Base-by-base conservation (phyloP, 2,888 invertebrate genomes). In the Acrocyrtus sp. region DNA sequence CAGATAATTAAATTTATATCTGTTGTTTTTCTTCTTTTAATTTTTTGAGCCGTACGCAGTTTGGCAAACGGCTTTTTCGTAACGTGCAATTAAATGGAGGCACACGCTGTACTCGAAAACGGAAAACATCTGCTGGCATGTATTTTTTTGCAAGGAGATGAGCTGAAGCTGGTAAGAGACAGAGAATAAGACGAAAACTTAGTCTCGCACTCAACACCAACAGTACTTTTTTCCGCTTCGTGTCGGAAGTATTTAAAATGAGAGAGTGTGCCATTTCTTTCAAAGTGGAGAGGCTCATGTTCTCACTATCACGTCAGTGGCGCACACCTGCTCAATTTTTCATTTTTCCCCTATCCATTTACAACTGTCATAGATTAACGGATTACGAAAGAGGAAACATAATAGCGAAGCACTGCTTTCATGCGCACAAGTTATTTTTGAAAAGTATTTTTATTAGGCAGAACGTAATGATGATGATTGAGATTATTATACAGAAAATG, bases 1-100 rank as follows among this genome's bases (percentile, higher is more conserved):
- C 72, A 72, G 72, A 72, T 72, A 72, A 72, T 72, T 72, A 72
- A 72, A 72, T 72, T 72, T 72, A 72, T 72, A 66, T 72, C 65
- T 65, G 72, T 65, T 65, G 41, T 51, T 66, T 54, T 62, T 68
- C 67, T 69, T 54, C 57, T 60, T 62, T 41, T 15, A 34, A 34
- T 27, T 17, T 43, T 21, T 45, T 19, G 15, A 24, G 34, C 34
- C 54, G 57, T 48, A 72, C 72, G 45, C 60, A 58, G 72, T 72
- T 70, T 72, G 72, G 72, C 72, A 72, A 65, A 58, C 72, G 54
- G 50, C 72, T n/a, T n/a, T n/a, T n/a, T 66, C 61, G 72, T 72
- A 72, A 72, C 56, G 60, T 72, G 72, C 66, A 72, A 72, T 72
- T 72, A 72, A 72, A 72, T 72, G 72, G 61, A 66, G 54, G 66